Conservation (phyloP, 37 sponge, comb jelly and placozoan genomes). For the Oscarella lobularis region DNA sequence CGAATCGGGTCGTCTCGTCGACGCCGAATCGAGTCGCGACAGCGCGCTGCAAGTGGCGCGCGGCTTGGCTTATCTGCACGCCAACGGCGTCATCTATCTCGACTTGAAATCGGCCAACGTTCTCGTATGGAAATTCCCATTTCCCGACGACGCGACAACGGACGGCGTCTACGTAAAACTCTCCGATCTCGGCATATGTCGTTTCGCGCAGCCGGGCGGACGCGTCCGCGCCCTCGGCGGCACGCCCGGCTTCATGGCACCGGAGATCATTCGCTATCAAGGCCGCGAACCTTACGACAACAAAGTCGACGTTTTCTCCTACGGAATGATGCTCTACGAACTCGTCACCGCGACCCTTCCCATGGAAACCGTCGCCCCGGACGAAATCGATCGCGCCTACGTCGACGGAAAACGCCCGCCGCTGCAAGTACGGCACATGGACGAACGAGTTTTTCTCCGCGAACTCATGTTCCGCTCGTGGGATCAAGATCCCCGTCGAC, state of each 20-base stretch:
- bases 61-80: constrained; percentile 44
- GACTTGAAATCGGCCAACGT: constrained; percentile 76
- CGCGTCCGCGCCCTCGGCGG: constrained; percentile 50
- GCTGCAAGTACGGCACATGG: constrained; percentile 36
- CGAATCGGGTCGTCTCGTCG: constrained; percentile 16
- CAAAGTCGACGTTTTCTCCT: constrained; percentile 64
- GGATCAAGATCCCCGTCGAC: constrained; percentile 47
- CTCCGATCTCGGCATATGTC: constrained; percentile 76
- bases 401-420: constrained; percentile 47
- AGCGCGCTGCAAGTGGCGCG: neutral
- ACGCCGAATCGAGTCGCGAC: neutral
- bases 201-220: constrained; percentile 40
- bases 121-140: constrained; percentile 70
- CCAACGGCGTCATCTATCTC: constrained; percentile 45
- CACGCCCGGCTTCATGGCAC: constrained; percentile 79
- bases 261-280: constrained; percentile 62
- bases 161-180: constrained; percentile 41
- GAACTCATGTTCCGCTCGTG: constrained; percentile 90
- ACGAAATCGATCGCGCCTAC: constrained; percentile 54
- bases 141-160: constrained; percentile 12
- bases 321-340: constrained; percentile 72
- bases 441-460: constrained; percentile 46
- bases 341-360: constrained; percentile 58
- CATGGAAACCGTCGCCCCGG: constrained; percentile 27
- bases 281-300: constrained; percentile 19